Evolutionary conservation across 2,113 vertebrate species (phyloP).

Genomic region (Sakesphorus luctuosus): DNA sequence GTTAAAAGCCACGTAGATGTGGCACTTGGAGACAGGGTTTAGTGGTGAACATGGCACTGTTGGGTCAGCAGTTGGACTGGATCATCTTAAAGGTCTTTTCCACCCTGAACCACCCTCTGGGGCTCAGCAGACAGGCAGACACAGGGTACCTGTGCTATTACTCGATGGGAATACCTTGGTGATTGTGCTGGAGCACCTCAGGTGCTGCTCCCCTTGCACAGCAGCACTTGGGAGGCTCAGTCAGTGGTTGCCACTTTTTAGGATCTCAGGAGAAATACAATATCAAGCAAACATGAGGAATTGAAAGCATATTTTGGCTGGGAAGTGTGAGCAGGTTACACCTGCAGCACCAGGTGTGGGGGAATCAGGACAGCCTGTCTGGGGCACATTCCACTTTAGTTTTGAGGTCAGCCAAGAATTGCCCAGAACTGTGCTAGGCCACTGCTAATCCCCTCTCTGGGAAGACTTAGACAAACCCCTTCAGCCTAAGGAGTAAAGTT

Average conservation of each 20-base stretch:
- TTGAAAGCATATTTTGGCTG: neutral
- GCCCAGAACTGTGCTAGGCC: neutral
- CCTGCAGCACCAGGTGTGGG: neutral
- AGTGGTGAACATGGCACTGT: neutral
- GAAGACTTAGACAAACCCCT: neutral
- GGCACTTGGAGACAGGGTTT: neutral
- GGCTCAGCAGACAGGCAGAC: neutral
- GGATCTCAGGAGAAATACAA: fast-evolving
- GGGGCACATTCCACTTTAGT: neutral
- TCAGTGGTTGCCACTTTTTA: fast-evolving
- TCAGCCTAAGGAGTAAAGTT: neutral
- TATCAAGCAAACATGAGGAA: neutral
- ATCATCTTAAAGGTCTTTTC: neutral
- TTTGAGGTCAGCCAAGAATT: conserved; percentile 51
- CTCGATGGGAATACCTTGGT: neutral
- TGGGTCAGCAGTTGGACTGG: neutral
- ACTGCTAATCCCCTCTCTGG: conserved; percentile 19
- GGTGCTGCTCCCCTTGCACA: neutral
- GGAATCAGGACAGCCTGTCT: neutral
- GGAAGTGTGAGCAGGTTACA: neutral
- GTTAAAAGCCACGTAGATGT: neutral
- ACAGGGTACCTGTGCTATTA: neutral
- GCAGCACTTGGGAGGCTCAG: neutral
- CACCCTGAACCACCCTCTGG: neutral
- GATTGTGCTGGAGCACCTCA: neutral